phyloP scores from a whole-genome alignment of 2,888 invertebrate species.

The Ramazzottius varieornatus region DNA sequence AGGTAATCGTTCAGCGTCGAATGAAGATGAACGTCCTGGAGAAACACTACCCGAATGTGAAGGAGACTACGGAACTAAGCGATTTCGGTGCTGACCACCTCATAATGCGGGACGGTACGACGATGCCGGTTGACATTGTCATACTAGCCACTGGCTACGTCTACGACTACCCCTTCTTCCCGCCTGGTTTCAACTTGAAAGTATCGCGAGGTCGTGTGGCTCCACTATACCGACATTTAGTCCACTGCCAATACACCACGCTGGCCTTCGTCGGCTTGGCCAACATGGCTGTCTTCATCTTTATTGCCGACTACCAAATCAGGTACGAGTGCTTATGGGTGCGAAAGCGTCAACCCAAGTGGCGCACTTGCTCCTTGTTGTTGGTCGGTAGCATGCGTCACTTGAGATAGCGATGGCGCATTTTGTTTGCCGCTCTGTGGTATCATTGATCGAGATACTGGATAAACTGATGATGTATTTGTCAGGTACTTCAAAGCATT shows the following conservation, averaged over 20 bases:
- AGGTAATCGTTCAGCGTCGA: background rate
- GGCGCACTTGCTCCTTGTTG: too few species aligned
- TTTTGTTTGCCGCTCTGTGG: too few species aligned
- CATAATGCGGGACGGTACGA: background rate
- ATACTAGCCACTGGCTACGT: background rate
- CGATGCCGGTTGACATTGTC: background rate
- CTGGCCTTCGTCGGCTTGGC: background rate
- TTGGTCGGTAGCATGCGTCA: too few species aligned
- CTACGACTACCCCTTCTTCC: background rate
- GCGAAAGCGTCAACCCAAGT: too few species aligned
- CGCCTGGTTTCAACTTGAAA: background rate
- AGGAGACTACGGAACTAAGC: background rate
- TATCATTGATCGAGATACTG: too few species aligned
- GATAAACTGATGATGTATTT: too few species aligned
- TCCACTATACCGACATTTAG: background rate
- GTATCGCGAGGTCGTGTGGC: background rate
- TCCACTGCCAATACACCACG: background rate
- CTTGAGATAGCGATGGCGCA: too few species aligned
- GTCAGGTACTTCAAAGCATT: background rate
- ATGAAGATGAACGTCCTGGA: background rate
- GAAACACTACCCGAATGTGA: background rate
- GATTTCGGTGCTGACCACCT: conserved; percentile 1
- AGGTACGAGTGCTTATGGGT: too few species aligned
- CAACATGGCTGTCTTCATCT: conserved; percentile 1
- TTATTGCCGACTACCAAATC: background rate